Evolutionary conservation across 2,797 vertebrate genomes (phyloP).

Genomic region (Rhinichthys osculus): DNA sequence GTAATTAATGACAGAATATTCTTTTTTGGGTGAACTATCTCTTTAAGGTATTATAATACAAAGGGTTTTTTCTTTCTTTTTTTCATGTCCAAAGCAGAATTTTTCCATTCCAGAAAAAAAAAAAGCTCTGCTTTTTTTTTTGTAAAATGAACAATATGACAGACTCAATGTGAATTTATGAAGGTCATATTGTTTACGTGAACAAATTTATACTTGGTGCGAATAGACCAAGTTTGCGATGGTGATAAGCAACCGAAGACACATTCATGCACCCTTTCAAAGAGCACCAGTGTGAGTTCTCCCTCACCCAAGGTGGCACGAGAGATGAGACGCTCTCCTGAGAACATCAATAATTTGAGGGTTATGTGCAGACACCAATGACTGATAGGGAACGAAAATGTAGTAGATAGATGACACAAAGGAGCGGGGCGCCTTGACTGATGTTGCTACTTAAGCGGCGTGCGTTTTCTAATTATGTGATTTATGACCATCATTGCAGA

Average conservation of each 20-base stretch:
- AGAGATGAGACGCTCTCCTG: constrained; percentile 66
- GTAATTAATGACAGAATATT: no score
- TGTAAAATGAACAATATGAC: not conserved
- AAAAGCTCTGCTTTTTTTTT: not conserved
- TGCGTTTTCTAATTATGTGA: constrained; percentile 80
- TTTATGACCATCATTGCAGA: constrained; percentile 78
- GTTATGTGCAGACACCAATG: constrained; percentile 70
- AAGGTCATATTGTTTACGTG: not conserved
- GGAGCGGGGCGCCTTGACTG: constrained; percentile 72
- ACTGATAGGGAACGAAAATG: constrained; percentile 75
- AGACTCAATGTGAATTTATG: not conserved
- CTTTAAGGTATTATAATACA: no score
- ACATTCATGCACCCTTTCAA: constrained; percentile 53
- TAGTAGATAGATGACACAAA: constrained; percentile 77
- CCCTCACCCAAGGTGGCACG: constrained; percentile 61
- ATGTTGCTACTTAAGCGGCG: constrained; percentile 77
- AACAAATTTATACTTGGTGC: not conserved
- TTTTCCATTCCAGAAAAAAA: not conserved
- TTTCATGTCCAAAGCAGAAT: not conserved
- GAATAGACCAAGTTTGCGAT: not conserved
- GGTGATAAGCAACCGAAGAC: constrained; percentile 18
- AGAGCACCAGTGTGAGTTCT: constrained; percentile 59
- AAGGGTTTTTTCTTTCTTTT: not conserved
- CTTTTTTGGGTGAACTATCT: no score
- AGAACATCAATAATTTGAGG: constrained; percentile 77